phyloP scores from a whole-genome alignment of 2,888 invertebrate genomes.

The Sthenelais limicola region DNA sequence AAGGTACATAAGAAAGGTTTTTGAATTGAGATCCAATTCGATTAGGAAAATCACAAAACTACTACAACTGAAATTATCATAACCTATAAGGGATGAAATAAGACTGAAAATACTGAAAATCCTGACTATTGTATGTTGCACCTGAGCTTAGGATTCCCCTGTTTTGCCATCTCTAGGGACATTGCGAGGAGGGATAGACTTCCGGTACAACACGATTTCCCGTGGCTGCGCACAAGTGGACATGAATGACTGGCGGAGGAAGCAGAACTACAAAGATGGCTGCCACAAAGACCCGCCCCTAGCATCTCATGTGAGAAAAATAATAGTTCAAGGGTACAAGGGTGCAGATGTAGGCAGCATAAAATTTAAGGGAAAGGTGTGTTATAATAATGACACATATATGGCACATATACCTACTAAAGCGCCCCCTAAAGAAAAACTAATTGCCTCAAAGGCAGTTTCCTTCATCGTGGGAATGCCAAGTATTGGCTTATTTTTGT shows the following conservation, averaged over 20 bases:
- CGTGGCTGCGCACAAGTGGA: conserved; percentile 27
- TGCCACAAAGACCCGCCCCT: conserved; percentile 20
- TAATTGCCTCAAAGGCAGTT: no score
- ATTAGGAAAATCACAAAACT: no score
- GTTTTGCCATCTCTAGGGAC: not conserved
- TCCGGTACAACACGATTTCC: conserved; percentile 12
- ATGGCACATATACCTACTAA: conserved; percentile 3
- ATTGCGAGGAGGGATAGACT: conserved; percentile 19
- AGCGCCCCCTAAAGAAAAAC: no score
- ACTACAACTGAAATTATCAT: no score
- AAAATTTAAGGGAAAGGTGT: conserved; percentile 20
- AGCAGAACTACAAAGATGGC: conserved; percentile 14
- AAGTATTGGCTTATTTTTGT: no score
- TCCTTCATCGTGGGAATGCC: no score
- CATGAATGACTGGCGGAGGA: not conserved
- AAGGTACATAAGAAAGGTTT: no score
- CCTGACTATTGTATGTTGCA: no score
- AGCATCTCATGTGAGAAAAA: not conserved
- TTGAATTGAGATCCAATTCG: no score
- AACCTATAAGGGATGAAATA: no score
- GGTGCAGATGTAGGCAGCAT: conserved; percentile 9
- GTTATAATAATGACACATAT: conserved; percentile 11
- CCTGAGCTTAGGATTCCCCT: no score
- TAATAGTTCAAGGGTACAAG: conserved; percentile 22
- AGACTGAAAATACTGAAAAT: no score